A percentile compares a stretch with the other conserved stretches of the same genome.
These are phyloP conservation scores for Cassiopea andromeda DNA, from an alignment of 30 jellyfish, hydroid and myxozoan species.

Conservation along the genomic window DNA sequence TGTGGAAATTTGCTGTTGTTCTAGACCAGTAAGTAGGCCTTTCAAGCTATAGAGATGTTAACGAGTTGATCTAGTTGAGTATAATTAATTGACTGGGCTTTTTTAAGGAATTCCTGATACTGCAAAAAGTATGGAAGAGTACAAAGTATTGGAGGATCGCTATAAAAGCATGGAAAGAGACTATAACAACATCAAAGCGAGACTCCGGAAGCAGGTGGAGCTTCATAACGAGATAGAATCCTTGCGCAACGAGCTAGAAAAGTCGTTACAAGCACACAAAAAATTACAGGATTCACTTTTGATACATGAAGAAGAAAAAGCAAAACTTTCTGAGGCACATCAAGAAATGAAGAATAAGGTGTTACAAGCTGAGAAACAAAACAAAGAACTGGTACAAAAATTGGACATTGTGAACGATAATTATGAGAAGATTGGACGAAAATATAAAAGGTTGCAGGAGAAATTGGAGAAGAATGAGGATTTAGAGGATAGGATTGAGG, in stretches of 20 bases:
- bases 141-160: slow-evolving; percentile 40
- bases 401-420: slow-evolving; percentile 59
- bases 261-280: slow-evolving; percentile 81
- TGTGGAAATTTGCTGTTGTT: too few relatives aligned
- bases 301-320: slow-evolving; percentile 74
- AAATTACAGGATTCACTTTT: slow-evolving; percentile 75
- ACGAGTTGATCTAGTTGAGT: too few relatives aligned
- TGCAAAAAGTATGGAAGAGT: slow-evolving; percentile 1
- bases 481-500: slow-evolving; percentile 73
- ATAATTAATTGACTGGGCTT: too few relatives aligned
- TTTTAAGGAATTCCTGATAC: neutral
- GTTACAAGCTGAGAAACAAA: slow-evolving; percentile 35
- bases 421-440: slow-evolving; percentile 62
- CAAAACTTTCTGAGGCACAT: slow-evolving; percentile 55
- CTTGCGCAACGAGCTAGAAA: slow-evolving; percentile 80
- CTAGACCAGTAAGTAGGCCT: too few relatives aligned
- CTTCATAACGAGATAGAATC: slow-evolving; percentile 79
- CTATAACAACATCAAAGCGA: slow-evolving; percentile 21
- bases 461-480: slow-evolving; percentile 67
- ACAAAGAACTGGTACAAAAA: slow-evolving; percentile 60
- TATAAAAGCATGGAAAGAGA: slow-evolving; percentile 34
- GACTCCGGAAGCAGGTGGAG: slow-evolving; percentile 62
- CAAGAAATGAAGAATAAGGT: slow-evolving; percentile 46
- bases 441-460: slow-evolving; percentile 71
- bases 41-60: too few relatives aligned